Base-by-base conservation (phyloP, 2,797 vertebrate species). In the Gadopsis marmoratus region DNA sequence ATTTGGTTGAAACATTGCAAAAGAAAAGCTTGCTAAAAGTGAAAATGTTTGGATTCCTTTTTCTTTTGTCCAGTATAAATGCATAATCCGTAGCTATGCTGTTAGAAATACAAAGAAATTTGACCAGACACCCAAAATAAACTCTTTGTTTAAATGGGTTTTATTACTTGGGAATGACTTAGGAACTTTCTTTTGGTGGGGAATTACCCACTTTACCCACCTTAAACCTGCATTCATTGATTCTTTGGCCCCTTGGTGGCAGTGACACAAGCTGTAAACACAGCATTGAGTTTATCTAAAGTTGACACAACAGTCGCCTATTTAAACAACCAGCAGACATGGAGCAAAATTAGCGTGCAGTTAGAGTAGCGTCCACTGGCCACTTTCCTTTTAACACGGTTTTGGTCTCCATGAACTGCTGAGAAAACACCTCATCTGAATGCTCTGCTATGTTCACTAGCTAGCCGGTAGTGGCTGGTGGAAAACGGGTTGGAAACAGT, bases 1-100 rank as follows among this genome's bases (percentile, higher is more conserved):
- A 45, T 85, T 81, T 50, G 53, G 58, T 56, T 78, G 45, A 72
- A 72, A 76, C 59, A 13, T 1, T 16, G 61, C 0, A 35, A 53
- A 83, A 71, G 50, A 72, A 59, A 47, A 45, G 26, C 61, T 37
- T 11, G 10, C 37, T 50, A 19, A 60, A n/a, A 64, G 31, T 6
- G 4, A 68, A 43, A 56, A 10, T 19, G 61, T 31, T 61, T n/a
- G 68, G 47, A 31, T 77, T 68, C 35, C 0, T 74, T 61, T 64
- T 23, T 54, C 39, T 61, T 63, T 55, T 35, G 45, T 43, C 13
- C 29, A 41, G 54, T n/a, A 17, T 29, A 23, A 41, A 75, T 56
- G 59, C 35, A 1, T 26, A 70, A 85, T 68, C 48, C 26, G 19
- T 21, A 48, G 19, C 47, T 48, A 21, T 21, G 19, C 4, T 48